Conservation (phyloP, 2,113 vertebrate species). For the Toxotes chatareus region DNA sequence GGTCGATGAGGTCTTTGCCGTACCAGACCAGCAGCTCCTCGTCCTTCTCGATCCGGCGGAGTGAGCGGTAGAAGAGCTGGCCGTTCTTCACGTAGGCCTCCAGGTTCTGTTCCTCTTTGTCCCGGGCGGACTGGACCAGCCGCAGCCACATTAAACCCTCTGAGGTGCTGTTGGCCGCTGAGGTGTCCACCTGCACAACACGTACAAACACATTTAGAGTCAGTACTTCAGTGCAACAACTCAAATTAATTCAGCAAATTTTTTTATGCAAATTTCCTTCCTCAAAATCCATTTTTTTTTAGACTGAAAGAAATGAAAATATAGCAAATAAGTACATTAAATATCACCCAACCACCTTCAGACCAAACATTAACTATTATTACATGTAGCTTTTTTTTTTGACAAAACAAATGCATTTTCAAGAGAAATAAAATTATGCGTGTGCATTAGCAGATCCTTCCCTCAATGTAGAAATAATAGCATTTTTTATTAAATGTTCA, state of each 20-base stretch:
- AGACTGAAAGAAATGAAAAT: neutral
- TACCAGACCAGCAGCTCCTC: slow-evolving; percentile 99
- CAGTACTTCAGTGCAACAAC: neutral
- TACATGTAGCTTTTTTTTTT: too few relatives aligned
- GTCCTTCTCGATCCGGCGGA: slow-evolving; percentile 95
- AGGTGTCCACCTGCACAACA: slow-evolving; percentile 92
- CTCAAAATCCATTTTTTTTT: neutral
- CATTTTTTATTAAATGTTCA: neutral
- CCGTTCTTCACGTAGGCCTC: slow-evolving; percentile 99
- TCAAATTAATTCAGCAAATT: neutral
- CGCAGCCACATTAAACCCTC: slow-evolving; percentile 97
- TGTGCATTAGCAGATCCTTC: neutral
- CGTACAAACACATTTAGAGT: neutral
- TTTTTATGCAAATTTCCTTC: neutral
- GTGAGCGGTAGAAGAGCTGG: slow-evolving; percentile 96
- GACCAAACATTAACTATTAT: too few relatives aligned
- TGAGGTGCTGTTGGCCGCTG: slow-evolving; percentile 92
- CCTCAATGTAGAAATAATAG: too few relatives aligned
- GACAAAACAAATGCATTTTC: neutral
- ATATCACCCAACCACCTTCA: neutral
- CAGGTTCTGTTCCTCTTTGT: slow-evolving; percentile 96
- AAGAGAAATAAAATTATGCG: neutral
- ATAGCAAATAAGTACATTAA: neutral
- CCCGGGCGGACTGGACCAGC: slow-evolving; percentile 94
- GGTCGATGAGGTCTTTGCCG: slow-evolving; percentile 93